phyloP scores from a whole-genome alignment of 2,888 invertebrate genomes.

The Lithophane ornitopus region DNA sequence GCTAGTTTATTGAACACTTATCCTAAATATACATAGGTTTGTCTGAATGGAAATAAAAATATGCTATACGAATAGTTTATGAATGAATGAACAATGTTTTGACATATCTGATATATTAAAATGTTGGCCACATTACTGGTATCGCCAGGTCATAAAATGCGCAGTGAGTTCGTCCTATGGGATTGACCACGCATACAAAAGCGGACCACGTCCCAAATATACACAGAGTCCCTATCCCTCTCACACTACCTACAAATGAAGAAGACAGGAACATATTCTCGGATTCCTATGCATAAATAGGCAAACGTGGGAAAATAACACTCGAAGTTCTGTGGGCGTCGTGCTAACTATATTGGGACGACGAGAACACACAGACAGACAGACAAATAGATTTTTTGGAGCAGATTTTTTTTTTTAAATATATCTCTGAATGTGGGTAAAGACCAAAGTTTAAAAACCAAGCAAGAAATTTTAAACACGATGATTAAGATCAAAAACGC shows the following conservation, averaged over 20 bases:
- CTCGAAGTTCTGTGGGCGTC: constrained; percentile 62
- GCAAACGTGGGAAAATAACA: constrained; percentile 81
- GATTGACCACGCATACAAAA: constrained; percentile 75
- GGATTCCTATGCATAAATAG: constrained; percentile 77
- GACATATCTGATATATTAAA: constrained; percentile 22
- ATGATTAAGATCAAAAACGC: neutral
- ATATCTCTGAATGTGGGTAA: neutral
- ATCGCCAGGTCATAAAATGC: constrained; percentile 63
- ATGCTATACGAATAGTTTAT: neutral
- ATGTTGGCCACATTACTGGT: constrained; percentile 28
- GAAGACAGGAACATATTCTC: constrained; percentile 66
- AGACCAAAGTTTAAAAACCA: neutral
- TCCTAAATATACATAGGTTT: neutral
- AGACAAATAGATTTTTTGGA: constrained; percentile 32
- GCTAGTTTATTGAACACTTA: neutral
- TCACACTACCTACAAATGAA: constrained; percentile 64
- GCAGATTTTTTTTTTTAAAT: no score
- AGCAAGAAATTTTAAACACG: neutral
- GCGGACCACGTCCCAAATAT: constrained; percentile 69
- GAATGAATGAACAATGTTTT: constrained; percentile 30
- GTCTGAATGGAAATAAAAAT: neutral
- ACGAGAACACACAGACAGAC: constrained; percentile 39
- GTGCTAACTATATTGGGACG: constrained; percentile 55
- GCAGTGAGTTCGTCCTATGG: constrained; percentile 63
- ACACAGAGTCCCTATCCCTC: constrained; percentile 69